phyloP scores from a whole-genome alignment of 2,797 vertebrate species.

The Sardinella longiceps region DNA sequence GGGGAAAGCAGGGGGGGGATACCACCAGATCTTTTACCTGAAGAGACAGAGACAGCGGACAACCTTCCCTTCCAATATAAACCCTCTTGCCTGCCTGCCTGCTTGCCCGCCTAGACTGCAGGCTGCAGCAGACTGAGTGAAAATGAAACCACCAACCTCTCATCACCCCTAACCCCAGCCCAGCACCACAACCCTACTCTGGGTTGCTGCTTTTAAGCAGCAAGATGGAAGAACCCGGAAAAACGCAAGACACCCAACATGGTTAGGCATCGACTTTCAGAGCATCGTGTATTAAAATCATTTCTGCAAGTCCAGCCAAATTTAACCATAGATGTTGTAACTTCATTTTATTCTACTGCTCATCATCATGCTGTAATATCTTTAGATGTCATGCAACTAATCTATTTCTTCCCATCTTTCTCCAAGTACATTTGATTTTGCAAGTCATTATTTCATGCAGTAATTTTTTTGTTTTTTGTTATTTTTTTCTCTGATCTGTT shows the following conservation, averaged over 20 bases:
- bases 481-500: background rate
- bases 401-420: background rate
- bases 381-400: slow-evolving; percentile 16
- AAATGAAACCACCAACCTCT: background rate
- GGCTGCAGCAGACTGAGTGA: background rate
- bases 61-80: slow-evolving; percentile 5
- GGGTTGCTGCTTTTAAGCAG: background rate
- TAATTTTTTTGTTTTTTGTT: background rate
- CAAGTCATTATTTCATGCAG: background rate
- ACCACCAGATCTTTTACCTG: slow-evolving; percentile 12
- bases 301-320: slow-evolving; percentile 3
- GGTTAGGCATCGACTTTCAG: slow-evolving; percentile 9
- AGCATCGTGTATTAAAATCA: background rate
- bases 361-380: background rate
- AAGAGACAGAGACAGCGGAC: slow-evolving; percentile 22
- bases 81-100: background rate
- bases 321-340: slow-evolving; percentile 11
- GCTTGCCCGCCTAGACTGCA: no score
- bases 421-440: background rate
- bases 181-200: background rate
- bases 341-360: background rate
- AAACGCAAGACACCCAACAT: background rate
- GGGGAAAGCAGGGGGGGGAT: background rate
- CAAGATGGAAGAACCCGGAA: background rate
- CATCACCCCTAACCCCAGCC: no score